A percentile compares a stretch with the other conserved stretches of the same genome.
Conservation (phyloP, 1,140 invertebrate genomes). For the Drosophila prosaltans region DNA sequence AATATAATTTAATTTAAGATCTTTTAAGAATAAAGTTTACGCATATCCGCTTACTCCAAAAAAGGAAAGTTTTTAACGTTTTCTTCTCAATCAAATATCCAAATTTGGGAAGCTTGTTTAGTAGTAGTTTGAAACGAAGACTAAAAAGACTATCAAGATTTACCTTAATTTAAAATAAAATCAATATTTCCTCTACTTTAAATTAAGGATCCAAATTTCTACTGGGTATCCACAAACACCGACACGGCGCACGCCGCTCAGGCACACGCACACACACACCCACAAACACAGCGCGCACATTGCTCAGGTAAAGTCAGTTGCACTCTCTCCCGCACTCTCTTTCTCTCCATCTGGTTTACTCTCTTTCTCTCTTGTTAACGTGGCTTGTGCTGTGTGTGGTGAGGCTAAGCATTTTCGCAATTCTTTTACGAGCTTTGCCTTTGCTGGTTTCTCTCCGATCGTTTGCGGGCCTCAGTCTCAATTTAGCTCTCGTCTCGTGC, state of each 20-base stretch:
- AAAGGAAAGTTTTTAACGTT: too few species aligned
- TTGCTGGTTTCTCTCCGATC: background rate
- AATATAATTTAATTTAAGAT: too few species aligned
- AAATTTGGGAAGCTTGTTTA: too few species aligned
- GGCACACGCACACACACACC: background rate
- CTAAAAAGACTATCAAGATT: too few species aligned
- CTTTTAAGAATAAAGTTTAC: too few species aligned
- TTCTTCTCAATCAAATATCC: too few species aligned
- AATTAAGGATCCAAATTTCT: background rate
- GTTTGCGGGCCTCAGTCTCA: constrained; percentile 69
- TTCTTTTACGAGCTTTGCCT: constrained; percentile 65
- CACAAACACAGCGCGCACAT: background rate
- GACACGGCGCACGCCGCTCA: constrained; percentile 3
- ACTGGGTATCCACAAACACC: constrained; percentile 1
- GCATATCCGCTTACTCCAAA: too few species aligned
- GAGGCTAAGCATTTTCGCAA: constrained; percentile 17
- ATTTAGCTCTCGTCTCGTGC: constrained; percentile 70
- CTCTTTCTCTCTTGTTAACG: constrained; percentile 11
- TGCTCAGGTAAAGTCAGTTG: constrained; percentile 4
- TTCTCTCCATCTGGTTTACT: background rate
- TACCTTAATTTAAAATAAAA: too few species aligned
- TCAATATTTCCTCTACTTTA: background rate
- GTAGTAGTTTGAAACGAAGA: too few species aligned
- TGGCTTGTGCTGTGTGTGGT: constrained; percentile 23
- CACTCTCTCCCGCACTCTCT: background rate